Evolutionary conservation across 2,797 vertebrate species (phyloP).

Genomic region (Muscicapa comitata): DNA sequence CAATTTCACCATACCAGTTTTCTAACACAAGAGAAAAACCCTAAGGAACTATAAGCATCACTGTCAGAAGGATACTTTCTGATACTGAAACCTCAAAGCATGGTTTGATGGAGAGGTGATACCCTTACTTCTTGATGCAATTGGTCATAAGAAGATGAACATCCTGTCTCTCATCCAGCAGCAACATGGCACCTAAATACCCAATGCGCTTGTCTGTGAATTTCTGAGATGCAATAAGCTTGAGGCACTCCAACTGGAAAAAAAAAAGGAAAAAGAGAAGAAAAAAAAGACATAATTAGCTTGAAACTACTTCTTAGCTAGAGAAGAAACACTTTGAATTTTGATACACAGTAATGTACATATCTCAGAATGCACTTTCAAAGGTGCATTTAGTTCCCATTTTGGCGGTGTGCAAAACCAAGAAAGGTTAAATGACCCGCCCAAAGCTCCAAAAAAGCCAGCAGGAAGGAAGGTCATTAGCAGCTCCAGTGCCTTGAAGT

Average conservation of each 20-base stretch:
- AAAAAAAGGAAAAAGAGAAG: background rate
- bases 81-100: background rate
- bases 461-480: background rate
- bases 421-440: background rate
- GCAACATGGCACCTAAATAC: slow-evolving; percentile 97
- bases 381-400: background rate
- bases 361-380: background rate
- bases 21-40: background rate
- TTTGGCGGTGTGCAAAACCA: background rate
- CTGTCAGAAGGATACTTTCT: background rate
- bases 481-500: background rate
- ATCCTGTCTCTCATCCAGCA: slow-evolving; percentile 98
- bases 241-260: slow-evolving; percentile 95
- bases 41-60: background rate
- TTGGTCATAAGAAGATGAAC: slow-evolving; percentile 99
- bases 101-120: slow-evolving; percentile 8
- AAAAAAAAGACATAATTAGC: slow-evolving; percentile 2
- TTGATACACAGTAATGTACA: background rate
- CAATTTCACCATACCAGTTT: background rate
- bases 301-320: slow-evolving; percentile 4
- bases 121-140: slow-evolving; percentile 98
- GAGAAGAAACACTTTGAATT: background rate
- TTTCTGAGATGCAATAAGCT: slow-evolving; percentile 98
- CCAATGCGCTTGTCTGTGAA: slow-evolving; percentile 99
- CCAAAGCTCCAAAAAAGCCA: background rate